A percentile compares a stretch with the other conserved stretches of the same genome.
These are phyloP conservation scores for Papilio helenus DNA, from an alignment of 1,140 invertebrate genomes.

Conservation along the genomic window DNA sequence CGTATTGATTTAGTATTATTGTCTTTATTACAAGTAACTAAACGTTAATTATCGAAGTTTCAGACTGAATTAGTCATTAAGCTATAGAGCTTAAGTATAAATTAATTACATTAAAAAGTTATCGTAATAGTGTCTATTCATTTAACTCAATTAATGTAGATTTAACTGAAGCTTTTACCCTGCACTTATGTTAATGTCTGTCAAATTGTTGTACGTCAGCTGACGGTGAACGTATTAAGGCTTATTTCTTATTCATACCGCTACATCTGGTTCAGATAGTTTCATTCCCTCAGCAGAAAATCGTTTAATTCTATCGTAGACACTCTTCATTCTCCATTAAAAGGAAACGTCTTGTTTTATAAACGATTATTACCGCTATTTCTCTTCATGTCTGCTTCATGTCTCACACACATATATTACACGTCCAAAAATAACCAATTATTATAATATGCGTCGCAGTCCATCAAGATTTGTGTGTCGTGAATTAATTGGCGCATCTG, in stretches of 20 bases:
- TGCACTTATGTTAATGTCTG: too few species aligned
- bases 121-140: too few species aligned
- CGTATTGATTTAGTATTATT: not conserved
- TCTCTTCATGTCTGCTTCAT: not conserved
- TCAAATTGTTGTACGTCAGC: too few species aligned
- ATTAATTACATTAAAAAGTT: too few species aligned
- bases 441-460: conserved; percentile 8
- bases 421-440: not conserved
- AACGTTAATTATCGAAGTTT: not conserved
- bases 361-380: not conserved
- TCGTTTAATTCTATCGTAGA: too few species aligned
- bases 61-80: too few species aligned
- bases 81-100: too few species aligned
- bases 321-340: too few species aligned
- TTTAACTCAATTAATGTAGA: too few species aligned
- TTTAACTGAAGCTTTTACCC: too few species aligned
- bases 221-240: not conserved
- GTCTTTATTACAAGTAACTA: not conserved
- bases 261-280: not conserved
- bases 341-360: too few species aligned
- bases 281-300: not conserved
- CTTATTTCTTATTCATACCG: not conserved
- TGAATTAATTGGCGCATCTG: conserved; percentile 25
- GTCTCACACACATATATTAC: not conserved
- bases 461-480: conserved; percentile 24